phyloP scores from a whole-genome alignment of 2,888 invertebrate species.

The Acleris sparsana region DNA sequence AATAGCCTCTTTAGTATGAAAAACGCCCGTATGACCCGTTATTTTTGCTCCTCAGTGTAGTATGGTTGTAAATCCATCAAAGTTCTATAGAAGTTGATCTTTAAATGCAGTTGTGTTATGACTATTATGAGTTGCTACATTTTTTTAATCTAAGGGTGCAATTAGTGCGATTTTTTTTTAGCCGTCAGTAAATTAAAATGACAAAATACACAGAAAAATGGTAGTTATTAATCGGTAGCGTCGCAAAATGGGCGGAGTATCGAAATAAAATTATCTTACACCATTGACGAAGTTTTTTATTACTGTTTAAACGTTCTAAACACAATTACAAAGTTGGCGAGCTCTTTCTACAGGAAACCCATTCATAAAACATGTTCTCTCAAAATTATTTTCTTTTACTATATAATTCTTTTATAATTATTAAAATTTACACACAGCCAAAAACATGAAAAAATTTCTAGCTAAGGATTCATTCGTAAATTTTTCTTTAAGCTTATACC shows the following conservation, averaged over 20 bases:
- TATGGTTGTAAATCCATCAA: too few relatives aligned
- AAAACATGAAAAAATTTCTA: constrained; percentile 80
- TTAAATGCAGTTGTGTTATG: too few relatives aligned
- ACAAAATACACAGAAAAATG: constrained; percentile 71
- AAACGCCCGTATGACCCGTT: too few relatives aligned
- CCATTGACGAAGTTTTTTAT: constrained; percentile 78
- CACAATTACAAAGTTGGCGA: constrained; percentile 58
- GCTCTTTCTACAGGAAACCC: constrained; percentile 68
- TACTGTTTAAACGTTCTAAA: constrained; percentile 74
- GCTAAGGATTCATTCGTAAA: constrained; percentile 69
- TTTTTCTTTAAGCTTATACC: constrained; percentile 63
- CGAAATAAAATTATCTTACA: constrained; percentile 62
- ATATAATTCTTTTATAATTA: constrained; percentile 58
- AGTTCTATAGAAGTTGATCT: too few relatives aligned
- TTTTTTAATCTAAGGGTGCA: too few relatives aligned
- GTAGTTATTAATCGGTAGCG: constrained; percentile 69
- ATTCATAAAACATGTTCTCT: constrained; percentile 72
- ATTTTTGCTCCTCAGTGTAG: too few relatives aligned
- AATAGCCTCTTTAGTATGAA: too few relatives aligned
- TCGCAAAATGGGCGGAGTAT: constrained; percentile 60
- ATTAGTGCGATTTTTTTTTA: too few relatives aligned
- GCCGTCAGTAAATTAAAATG: too few relatives aligned
- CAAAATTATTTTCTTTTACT: constrained; percentile 73
- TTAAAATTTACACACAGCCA: constrained; percentile 82
- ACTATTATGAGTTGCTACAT: too few relatives aligned